These are phyloP conservation scores for Rhinolophus sinicus DNA, from an alignment of 2,113 vertebrate species.

Conservation along the genomic window DNA sequence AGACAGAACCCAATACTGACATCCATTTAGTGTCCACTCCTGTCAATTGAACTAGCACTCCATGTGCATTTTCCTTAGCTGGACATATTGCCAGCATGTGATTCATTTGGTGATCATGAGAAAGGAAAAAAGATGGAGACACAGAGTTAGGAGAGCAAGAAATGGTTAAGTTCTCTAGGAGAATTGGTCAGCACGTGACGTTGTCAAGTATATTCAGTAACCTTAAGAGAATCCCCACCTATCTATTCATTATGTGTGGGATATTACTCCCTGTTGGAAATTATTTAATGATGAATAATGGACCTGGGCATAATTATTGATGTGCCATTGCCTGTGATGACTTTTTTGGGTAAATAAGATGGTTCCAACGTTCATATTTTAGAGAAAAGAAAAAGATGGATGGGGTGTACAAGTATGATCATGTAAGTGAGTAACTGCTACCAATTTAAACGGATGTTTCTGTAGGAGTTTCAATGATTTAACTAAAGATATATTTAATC, in stretches of 20 bases:
- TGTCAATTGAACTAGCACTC: neutral
- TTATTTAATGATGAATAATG: conserved; percentile 6
- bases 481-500: neutral
- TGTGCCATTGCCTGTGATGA: neutral
- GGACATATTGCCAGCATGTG: neutral
- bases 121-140: neutral
- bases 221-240: neutral
- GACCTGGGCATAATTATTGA: neutral
- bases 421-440: neutral
- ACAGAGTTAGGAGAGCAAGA: neutral
- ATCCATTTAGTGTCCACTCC: neutral
- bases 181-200: neutral
- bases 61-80: neutral
- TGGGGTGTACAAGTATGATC: neutral
- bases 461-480: neutral
- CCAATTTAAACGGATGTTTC: neutral
- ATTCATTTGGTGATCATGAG: neutral
- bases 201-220: neutral
- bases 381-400: neutral
- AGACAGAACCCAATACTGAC: neutral
- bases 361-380: neutral
- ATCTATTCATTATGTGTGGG: neutral
- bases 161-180: neutral
- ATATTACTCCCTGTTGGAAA: neutral
- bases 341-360: conserved; percentile 17